Base-by-base conservation (phyloP, 2,113 vertebrate species). In the Corythornis vintsioides region DNA sequence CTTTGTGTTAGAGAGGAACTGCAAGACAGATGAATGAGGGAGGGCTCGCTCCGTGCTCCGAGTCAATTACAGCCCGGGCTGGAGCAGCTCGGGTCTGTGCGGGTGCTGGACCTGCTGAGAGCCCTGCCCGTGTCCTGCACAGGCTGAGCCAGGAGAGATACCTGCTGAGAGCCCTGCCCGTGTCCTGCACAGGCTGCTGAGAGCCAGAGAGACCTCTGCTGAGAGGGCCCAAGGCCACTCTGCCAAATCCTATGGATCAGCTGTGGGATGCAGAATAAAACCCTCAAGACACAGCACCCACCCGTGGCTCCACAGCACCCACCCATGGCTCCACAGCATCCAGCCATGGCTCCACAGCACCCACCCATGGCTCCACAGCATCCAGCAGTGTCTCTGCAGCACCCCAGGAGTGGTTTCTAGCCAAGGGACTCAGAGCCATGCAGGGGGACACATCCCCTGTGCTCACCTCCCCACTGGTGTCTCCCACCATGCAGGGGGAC, bases 71-170 rank as follows among this genome's bases (percentile, higher is more conserved):
- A 52, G 71, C 57, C 77, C 42, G 47, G 77, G 29, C 63, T 18
- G 29, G 84, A 53, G 35, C 8, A 66, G 85, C 56, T 76, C 90
- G 4, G 64, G n/a, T 40, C 69, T 35, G 75, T 33, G 8, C 84
- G 28, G 1, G 0, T 2, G 1, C 28, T 0, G 1, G 17, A 38
- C 42, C 73, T 16, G 45, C 7, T 6, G 2, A 0, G 33, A 38
- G 55, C 9, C 77, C 63, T 11, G 65, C 3, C 0, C 3, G 3
- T 3, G n/a, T 14, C 53, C 38, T 38, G 38, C 38, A 38, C 38
- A 9, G 9, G 78, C 8, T 33, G 17, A 33, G 17, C 57, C 9
- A 18, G 15, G 15, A n/a, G 55, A 47, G 60, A 60, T 2, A 38
- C 65, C 33, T 83, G 33, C 71, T 76, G 47, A 42, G 18, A 55